A percentile compares a stretch with the other conserved stretches of the same genome.
Conservation (phyloP, 2,113 vertebrate genomes). For the Oxyruncus cristatus region DNA sequence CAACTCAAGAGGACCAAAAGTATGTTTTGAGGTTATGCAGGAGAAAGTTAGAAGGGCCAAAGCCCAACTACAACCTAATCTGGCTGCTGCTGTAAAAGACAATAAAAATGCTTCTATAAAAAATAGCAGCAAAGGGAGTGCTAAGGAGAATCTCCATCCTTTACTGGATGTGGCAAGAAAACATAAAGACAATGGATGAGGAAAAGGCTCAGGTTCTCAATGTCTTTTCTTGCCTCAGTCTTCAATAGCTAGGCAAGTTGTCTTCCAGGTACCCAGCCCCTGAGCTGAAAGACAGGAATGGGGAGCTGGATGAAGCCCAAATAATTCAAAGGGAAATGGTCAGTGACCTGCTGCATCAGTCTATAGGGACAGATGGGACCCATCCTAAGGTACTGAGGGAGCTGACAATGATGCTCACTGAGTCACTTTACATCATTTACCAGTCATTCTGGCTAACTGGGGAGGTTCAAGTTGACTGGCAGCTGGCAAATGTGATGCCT, state of each 20-base stretch:
- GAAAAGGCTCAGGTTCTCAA: background rate
- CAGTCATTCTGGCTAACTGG: too few relatives aligned
- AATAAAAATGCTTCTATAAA: background rate
- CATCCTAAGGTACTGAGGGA: background rate
- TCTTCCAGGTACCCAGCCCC: background rate
- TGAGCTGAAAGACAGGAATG: background rate
- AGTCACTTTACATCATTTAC: background rate
- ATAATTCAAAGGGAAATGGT: background rate
- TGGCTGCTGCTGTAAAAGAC: background rate
- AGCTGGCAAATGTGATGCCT: background rate
- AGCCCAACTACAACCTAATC: background rate
- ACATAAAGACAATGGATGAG: background rate
- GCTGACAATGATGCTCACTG: background rate
- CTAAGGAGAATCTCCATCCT: too few relatives aligned
- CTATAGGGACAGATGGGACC: background rate
- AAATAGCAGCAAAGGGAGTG: background rate
- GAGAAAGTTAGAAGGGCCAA: background rate
- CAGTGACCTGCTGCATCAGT: background rate
- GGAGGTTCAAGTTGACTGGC: background rate
- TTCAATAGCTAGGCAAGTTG: background rate
- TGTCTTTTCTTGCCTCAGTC: background rate
- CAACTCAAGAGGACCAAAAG: background rate
- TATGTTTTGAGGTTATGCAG: background rate
- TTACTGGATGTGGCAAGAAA: background rate
- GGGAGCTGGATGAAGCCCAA: background rate